Evolutionary conservation across 2,888 invertebrate genomes (phyloP), one percentile per base, ranked within the genome.

Genomic region (Acanthococcus lagerstroemiae): DNA sequence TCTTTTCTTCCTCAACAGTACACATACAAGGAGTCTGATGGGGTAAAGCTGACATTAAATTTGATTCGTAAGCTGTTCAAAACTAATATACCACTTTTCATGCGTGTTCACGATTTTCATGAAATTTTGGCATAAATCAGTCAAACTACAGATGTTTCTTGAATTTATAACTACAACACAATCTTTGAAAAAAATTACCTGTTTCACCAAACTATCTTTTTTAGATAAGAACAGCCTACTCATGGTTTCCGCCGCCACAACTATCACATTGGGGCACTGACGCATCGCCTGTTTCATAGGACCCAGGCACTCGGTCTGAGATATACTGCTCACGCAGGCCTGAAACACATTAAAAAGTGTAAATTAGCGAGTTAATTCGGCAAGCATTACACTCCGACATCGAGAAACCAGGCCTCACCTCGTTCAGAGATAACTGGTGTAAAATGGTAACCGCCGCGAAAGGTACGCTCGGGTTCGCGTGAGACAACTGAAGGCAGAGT

Each of bases 271-370:
- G 67, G 84, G 83, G 71, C 95, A 83, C 44, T 85, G 82, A 78
- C 87, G 85, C 87, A 99, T 94, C 15, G 94, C 95, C 69, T 84
- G 82, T 77, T 94, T 94, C 69, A 99, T 78, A 0, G 94, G 90
- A 66, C 85, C 82, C 77, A 97, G 88, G 75, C 94, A 91, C 69
- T 95, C 93, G 3, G 90, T 87, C 77, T 90, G 88, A 15, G 89
- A 84, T 70, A 95, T 81, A 54, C 90, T 86, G 68, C 84, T 83
- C 65, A 93, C 86, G 75, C 94, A 94, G 69, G 87, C 83, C 90
- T 92, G 75, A 5, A 65, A 44, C 46, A 19, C 50, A 25, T 25
- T 24, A 37, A 37, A 48, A 37, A 9, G 7, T 9, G 37, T 9
- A 37, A 12, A 7, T 48, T 48, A 6, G 17, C 7, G 17, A 48